Evolutionary conservation across 2,113 vertebrate genomes (phyloP), one percentile per base, ranked within the genome.

Genomic region (Neodon shergylaensis): DNA sequence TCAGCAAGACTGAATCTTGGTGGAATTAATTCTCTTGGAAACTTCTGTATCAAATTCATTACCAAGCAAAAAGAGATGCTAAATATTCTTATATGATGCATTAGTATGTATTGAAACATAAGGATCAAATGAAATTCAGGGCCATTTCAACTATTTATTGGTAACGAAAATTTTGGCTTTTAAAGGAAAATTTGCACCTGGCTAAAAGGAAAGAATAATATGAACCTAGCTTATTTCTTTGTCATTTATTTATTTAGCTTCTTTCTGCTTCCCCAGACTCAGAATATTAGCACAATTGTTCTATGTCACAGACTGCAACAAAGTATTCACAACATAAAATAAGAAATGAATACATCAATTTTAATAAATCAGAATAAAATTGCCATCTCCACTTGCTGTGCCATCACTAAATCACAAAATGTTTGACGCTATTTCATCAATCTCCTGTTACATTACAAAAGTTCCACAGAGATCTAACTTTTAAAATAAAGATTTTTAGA

Each of bases 151-250:
- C 89, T 31, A 93, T 66, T 24, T 72, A 88, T 95, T 84, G 14
- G 22, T 85, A 83, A 79, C 66, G 26, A 81, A 84, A 95, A 73
- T 36, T 66, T 49, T 95, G 44, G 52, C n/a, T 96, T 96, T 95
- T 91, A 95, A 92, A 82, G 39, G 70, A 19, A 83, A 96, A 97
- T 93, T 72, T 96, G 84, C 74, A 95, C 96, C 96, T 94, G 65
- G 86, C 16, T 68, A 58, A 63, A 90, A 93, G 95, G 73, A 65
- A 36, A 11, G 13, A 58, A 58, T 58, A 93, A 65, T 33, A 42
- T 19, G 66, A 26, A 87, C 17, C 58, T 92, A 84, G 24, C 47
- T 95, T 92, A 92, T 52, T 91, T 9, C 8, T 84, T 87, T 9
- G 3, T 88, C 54, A 19, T 58, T 58, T 58, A 19, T 58, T 7